Conservation (phyloP, 64 coral and sea anemone genomes). For the Porites australiensis region DNA sequence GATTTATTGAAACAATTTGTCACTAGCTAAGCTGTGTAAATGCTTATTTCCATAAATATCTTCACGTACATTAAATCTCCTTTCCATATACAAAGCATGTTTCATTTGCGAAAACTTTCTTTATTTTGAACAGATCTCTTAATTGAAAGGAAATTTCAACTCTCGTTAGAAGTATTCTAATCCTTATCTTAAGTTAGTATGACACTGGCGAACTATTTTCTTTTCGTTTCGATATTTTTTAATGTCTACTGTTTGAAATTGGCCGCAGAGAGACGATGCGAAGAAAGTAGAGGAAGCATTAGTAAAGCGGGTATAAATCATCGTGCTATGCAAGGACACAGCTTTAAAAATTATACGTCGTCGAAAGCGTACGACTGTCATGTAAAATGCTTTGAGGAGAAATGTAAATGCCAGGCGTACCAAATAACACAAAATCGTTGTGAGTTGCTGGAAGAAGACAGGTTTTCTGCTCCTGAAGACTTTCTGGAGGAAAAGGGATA, state of each 20-base stretch:
- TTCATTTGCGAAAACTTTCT: too few species aligned
- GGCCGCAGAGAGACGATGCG: neutral
- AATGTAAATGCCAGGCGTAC: neutral
- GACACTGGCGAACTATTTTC: too few species aligned
- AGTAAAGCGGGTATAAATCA: neutral
- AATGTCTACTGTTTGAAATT: neutral
- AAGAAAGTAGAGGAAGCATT: neutral
- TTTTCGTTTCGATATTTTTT: neutral
- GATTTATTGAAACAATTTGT: too few species aligned
- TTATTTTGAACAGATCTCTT: too few species aligned
- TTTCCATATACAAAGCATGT: too few species aligned
- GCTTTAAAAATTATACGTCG: neutral
- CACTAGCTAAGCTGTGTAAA: too few species aligned
- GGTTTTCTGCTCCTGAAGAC: neutral
- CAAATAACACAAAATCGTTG: neutral
- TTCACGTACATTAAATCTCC: too few species aligned
- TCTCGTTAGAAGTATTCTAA: too few species aligned
- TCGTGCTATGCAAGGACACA: neutral
- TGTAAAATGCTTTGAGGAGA: constrained; percentile 1
- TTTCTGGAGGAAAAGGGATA: neutral
- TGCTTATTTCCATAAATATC: too few species aligned
- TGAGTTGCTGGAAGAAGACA: neutral
- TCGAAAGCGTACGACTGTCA: neutral
- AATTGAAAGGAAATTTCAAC: too few species aligned
- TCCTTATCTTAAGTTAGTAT: too few species aligned